Percentiles rank a stretch among this genome's conserved stretches.
Conservation (phyloP, 2,797 vertebrate genomes). For the Eidolon dupreanum region DNA sequence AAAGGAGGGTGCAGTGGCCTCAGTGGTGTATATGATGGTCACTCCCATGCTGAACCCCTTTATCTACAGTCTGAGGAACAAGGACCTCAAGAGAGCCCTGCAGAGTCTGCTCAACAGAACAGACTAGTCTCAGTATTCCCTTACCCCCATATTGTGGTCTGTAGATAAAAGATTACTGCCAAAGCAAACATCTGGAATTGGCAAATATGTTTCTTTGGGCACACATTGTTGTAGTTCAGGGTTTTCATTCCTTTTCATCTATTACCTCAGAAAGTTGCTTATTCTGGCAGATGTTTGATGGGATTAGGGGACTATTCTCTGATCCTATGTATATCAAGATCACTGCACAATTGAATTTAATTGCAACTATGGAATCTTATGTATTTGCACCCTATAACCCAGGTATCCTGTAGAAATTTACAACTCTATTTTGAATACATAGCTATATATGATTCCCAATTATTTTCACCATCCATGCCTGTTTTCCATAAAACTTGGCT, state of each 20-base stretch:
- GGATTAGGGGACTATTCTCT: neutral
- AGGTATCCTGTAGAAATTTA: neutral
- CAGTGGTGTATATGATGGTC: neutral
- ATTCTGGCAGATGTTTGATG: neutral
- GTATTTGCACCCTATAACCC: neutral
- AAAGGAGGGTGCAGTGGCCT: neutral
- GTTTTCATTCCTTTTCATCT: neutral
- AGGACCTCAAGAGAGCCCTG: neutral
- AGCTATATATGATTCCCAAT: neutral
- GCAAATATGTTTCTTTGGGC: neutral
- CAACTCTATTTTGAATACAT: neutral
- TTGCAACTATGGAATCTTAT: neutral
- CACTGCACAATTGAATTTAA: neutral
- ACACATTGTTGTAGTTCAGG: neutral
- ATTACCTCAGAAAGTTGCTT: neutral
- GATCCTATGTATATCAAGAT: neutral
- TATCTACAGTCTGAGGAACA: constrained; percentile 6
- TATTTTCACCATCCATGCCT: neutral
- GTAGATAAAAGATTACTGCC: neutral
- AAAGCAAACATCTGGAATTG: neutral
- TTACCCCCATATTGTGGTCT: neutral
- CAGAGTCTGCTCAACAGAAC: neutral
- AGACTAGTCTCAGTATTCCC: neutral
- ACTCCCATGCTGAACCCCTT: neutral
- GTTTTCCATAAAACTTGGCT: neutral